phyloP scores from a whole-genome alignment of 2,888 invertebrate genomes.

The Margaritifera margaritifera region DNA sequence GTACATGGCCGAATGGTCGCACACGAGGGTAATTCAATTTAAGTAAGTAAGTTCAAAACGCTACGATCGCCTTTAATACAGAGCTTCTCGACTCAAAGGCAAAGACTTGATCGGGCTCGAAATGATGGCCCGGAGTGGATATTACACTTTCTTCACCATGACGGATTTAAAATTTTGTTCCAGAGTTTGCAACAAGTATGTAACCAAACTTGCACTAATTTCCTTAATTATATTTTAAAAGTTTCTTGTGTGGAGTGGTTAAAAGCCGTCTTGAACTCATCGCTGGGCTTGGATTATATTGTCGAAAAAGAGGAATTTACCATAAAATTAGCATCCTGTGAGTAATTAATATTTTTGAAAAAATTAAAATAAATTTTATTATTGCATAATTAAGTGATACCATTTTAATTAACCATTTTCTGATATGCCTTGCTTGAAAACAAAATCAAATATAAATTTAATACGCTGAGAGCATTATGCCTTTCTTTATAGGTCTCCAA shows the following conservation, averaged over 20 bases:
- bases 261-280: slow-evolving; percentile 83
- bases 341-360: too few relatives aligned
- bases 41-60: too few relatives aligned
- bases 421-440: too few relatives aligned
- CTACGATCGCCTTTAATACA: slow-evolving; percentile 48
- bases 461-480: too few relatives aligned
- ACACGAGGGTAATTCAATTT: too few relatives aligned
- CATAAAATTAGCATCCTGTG: slow-evolving; percentile 87
- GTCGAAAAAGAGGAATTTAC: slow-evolving; percentile 96
- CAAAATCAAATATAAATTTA: too few relatives aligned
- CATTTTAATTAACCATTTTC: too few relatives aligned
- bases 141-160: slow-evolving; percentile 49
- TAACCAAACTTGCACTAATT: slow-evolving; percentile 39
- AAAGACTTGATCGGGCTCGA: slow-evolving; percentile 43
- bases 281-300: slow-evolving; percentile 94
- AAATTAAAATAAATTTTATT: too few relatives aligned
- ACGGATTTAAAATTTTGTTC: slow-evolving; percentile 60
- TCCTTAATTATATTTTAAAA: slow-evolving; percentile 56
- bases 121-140: slow-evolving; percentile 54
- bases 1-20: too few relatives aligned
- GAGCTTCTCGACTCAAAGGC: slow-evolving; percentile 46
- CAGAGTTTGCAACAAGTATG: slow-evolving; percentile 54
- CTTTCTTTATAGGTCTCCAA: too few relatives aligned
- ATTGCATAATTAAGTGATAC: too few relatives aligned
- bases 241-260: slow-evolving; percentile 57